A percentile compares a stretch with the other conserved stretches of the same genome.
Conservation (phyloP, 2,797 vertebrate genomes). For the Hirundo rustica region DNA sequence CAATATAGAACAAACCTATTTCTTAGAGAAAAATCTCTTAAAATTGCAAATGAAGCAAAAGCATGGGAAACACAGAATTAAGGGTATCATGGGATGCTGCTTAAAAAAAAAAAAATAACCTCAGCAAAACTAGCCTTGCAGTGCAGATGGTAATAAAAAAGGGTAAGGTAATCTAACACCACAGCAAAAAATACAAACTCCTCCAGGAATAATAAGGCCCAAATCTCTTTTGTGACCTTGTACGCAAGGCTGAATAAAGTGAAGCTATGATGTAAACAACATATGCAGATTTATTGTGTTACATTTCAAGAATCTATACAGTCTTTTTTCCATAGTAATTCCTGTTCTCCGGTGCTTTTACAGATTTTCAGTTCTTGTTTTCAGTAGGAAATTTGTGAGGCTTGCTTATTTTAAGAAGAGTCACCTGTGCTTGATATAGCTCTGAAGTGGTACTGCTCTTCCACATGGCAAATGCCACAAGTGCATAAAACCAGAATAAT, state of each 20-base stretch:
- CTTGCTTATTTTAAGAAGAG: neutral
- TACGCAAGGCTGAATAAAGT: neutral
- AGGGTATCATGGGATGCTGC: constrained; percentile 49
- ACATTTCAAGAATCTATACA: neutral
- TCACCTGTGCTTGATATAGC: neutral
- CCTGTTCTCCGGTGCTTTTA: neutral
- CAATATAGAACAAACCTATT: neutral
- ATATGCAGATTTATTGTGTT: neutral
- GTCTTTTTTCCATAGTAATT: neutral
- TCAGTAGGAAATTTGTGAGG: neutral
- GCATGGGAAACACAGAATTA: constrained; percentile 52
- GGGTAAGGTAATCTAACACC: constrained; percentile 27
- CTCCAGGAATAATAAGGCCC: neutral
- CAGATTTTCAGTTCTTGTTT: neutral
- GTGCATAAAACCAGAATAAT: neutral
- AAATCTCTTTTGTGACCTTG: constrained; percentile 42
- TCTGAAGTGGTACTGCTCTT: neutral
- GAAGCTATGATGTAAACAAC: neutral
- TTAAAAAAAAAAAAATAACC: constrained; percentile 30
- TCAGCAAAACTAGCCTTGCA: constrained; percentile 38
- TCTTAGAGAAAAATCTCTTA: constrained; percentile 30
- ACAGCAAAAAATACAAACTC: neutral
- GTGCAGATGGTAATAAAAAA: constrained; percentile 44
- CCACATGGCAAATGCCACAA: neutral
- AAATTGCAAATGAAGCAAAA: constrained; percentile 67